Evolutionary conservation across 2,113 vertebrate genomes (phyloP).

Genomic region (Menidia beryllina): DNA sequence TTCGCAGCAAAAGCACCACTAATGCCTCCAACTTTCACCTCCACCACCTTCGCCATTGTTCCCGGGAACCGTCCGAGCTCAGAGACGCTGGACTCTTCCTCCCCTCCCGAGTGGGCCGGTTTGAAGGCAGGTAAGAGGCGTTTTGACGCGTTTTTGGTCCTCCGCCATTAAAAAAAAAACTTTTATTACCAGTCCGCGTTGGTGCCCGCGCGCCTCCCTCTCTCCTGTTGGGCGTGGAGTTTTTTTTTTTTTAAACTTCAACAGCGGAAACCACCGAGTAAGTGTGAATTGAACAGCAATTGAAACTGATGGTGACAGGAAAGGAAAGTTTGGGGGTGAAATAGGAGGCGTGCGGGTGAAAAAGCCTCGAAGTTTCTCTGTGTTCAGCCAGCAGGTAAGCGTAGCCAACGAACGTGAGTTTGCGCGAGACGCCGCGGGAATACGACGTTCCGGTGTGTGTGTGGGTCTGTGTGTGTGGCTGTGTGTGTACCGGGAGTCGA

Average conservation of each 20-base stretch:
- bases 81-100: neutral
- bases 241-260: neutral
- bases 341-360: neutral
- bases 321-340: neutral
- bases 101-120: neutral
- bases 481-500: too few relatives aligned
- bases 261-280: constrained; percentile 38
- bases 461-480: too few relatives aligned
- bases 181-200: neutral
- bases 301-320: neutral
- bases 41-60: neutral
- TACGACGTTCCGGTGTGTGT: too few relatives aligned
- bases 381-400: constrained; percentile 34
- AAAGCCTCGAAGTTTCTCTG: neutral
- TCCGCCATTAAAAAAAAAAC: too few relatives aligned
- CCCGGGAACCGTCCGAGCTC: neutral
- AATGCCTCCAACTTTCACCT: constrained; percentile 6
- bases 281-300: neutral
- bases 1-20: constrained; percentile 13
- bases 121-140: neutral
- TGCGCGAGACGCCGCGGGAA: too few relatives aligned
- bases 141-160: too few relatives aligned
- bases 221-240: constrained; percentile 54
- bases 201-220: neutral
- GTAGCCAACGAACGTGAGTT: neutral